Conservation (phyloP, 2,113 vertebrate genomes). For the Poeciliopsis retropinna region DNA sequence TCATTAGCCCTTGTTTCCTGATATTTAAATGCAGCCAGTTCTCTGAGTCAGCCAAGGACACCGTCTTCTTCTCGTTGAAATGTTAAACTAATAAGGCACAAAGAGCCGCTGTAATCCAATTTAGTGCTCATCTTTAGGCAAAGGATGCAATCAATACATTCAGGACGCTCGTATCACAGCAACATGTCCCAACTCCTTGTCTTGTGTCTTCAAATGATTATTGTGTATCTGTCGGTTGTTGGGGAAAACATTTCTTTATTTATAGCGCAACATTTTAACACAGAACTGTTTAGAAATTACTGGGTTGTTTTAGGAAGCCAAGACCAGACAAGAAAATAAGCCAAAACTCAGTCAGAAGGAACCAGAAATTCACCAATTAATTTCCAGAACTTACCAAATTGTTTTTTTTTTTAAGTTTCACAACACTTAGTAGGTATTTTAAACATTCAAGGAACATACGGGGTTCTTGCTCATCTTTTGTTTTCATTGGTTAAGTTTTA, state of each 20-base stretch:
- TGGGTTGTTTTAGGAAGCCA: no score
- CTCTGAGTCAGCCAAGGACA: conserved; percentile 40
- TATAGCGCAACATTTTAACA: neutral
- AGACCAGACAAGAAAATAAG: no score
- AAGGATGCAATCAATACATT: conserved; percentile 56
- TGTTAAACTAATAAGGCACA: conserved; percentile 68
- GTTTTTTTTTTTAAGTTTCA: no score
- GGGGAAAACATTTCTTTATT: neutral
- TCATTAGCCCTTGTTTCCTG: conserved; percentile 54
- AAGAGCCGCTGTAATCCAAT: conserved; percentile 51
- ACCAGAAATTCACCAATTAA: no score
- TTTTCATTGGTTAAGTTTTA: no score
- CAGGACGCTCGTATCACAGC: conserved; percentile 15
- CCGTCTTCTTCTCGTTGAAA: conserved; percentile 44
- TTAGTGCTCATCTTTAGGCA: conserved; percentile 47
- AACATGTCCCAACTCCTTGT: conserved; percentile 23
- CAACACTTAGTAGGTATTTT: no score
- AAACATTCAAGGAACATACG: no score
- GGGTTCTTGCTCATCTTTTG: no score
- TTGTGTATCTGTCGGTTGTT: neutral
- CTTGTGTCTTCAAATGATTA: conserved; percentile 18
- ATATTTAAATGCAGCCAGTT: conserved; percentile 59
- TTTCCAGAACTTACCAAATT: no score
- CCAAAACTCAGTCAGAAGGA: no score
- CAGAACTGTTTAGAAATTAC: neutral